A percentile compares a stretch with the other conserved stretches of the same genome.
phyloP scores from a whole-genome alignment of 2,888 invertebrate species.

The Monochamus alternatus region DNA sequence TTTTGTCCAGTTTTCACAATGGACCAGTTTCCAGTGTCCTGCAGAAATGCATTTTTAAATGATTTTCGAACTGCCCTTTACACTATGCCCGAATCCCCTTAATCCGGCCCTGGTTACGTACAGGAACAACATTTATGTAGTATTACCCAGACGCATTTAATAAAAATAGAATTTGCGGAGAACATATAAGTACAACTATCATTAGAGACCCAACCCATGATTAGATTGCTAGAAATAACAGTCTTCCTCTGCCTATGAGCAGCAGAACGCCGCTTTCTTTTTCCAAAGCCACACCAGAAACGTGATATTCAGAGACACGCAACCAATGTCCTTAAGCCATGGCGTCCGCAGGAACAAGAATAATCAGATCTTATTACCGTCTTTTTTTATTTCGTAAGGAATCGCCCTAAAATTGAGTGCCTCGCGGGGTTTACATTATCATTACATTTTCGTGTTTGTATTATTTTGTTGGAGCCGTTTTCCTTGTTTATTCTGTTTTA shows the following conservation, averaged over 20 bases:
- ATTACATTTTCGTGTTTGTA: constrained; percentile 10
- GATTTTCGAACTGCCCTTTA: too few species aligned
- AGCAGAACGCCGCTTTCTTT: not conserved
- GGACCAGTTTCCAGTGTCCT: too few species aligned
- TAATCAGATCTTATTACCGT: constrained; percentile 19
- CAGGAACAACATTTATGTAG: too few species aligned
- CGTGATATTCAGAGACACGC: not conserved
- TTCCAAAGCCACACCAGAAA: not conserved
- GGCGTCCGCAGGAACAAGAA: constrained; percentile 13
- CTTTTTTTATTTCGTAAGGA: not conserved
- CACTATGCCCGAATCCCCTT: too few species aligned
- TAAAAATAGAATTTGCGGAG: too few species aligned
- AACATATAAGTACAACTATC: too few species aligned
- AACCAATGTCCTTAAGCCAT: constrained; percentile 6
- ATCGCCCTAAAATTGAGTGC: not conserved
- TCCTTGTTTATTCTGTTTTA: constrained; percentile 3
- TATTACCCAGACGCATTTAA: too few species aligned
- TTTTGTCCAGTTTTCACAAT: too few species aligned
- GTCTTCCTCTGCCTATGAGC: not conserved
- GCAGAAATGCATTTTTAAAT: too few species aligned
- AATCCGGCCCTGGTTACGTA: too few species aligned
- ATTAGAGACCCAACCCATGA: too few species aligned
- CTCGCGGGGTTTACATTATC: not conserved
- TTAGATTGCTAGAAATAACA: not conserved
- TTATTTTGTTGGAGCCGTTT: not conserved